Evolutionary conservation across 2,797 vertebrate genomes (phyloP), one percentile per base, ranked within the genome.

Genomic region (Hirundo rustica): DNA sequence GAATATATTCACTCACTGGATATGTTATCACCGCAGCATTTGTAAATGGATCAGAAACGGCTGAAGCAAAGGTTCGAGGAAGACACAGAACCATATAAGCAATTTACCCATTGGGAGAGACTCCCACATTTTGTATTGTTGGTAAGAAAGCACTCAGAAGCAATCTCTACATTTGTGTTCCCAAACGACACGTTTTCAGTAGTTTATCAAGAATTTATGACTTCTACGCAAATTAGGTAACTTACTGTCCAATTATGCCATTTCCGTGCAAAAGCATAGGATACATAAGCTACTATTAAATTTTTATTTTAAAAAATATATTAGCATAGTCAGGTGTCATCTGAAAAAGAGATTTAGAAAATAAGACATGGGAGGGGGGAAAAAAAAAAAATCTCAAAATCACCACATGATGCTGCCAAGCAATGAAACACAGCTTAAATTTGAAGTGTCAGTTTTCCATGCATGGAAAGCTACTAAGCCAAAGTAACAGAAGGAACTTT

Each of bases 401-500:
- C 62, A 70, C 55, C 40, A 55, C 1, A 1, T 6, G 22, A 62
- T 22, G 20, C 32, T 70, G 64, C 82, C 81, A 94, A 62, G 48
- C n/a, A 55, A 58, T 10, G 8, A 79, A 94, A 70, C 12, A 8
- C 10, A 51, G 14, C 53, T 68, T n/a, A 83, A 88, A 92, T 60
- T 15, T 82, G 64, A 95, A 89, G 14, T 11, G 45, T 84, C 78
- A 55, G 32, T 76, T 40, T 60, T 38, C 47, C 45, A 19, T 3
- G 7, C 50, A 22, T n/a, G 55, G 36, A 76, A 86, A 92, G 44
- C 36, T 53, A 45, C 72, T 30, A 92, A 60, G 6, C 11, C 71
- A 53, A 84, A 92, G 55, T 48, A 93, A 88, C 58, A 81, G 77
- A 72, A 78, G 19, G 67, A 82, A 82, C 48, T 66, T 91, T 16